Evolutionary conservation across 2,888 invertebrate genomes (phyloP), one percentile per base, ranked within the genome.

Genomic region (Ophion slaviceki): DNA sequence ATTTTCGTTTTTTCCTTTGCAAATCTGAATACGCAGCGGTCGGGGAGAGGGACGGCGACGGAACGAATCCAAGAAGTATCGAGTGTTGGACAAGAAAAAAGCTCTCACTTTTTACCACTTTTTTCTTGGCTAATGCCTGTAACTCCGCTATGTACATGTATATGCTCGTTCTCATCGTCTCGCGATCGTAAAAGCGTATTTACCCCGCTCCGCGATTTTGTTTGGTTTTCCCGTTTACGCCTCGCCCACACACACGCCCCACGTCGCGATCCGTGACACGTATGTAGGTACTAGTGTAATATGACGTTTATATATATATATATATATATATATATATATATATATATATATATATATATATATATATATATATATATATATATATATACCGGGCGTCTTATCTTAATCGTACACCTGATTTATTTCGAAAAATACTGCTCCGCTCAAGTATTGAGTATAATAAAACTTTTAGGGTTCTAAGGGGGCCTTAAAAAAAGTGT

Each of bases 101-200:
- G 28, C 57, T 40, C 61, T 77, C 72, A 20, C 70, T 72, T 62
- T 36, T 53, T 57, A 47, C 47, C 47, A 47, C 47, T 75, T 78
- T 77, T 32, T 64, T 62, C 45, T 76, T 47, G 53, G 7, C 61
- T 57, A 80, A 71, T 62, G 47, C 40, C 64, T 78, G 40, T 45
- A 68, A 59, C 71, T 62, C 28, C 45, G 14, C 70, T 11, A 7
- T 64, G 20, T 79, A 64, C 24, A 76, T 70, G 61, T 81, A 53
- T 76, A 36, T 45, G 24, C 66, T 76, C 47, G 67, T 87, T 75
- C 87, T 79, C 70, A 76, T 81, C 87, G 82, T 88, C 88, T 83
- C 80, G 47, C 72, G 89, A 90, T 91, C 91, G 87, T 92, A 91
- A 92, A 92, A 91, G 84, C 87, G 86, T 91, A 88, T 87, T 89